Percentiles rank a stretch among this genome's conserved stretches.
Conservation (phyloP, 2,888 invertebrate species). For the Sinelater perroti region DNA sequence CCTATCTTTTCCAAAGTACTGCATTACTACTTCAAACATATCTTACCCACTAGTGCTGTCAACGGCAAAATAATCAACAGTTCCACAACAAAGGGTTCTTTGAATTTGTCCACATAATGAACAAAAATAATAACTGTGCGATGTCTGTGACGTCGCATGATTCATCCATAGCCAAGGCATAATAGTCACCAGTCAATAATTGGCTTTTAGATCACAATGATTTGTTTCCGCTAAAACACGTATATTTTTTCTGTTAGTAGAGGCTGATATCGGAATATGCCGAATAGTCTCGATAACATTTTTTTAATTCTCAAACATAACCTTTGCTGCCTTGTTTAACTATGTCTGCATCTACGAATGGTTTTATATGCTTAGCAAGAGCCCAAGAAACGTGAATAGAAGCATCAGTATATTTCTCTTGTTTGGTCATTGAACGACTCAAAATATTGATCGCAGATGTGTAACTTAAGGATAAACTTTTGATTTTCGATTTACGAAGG, state of each 20-base stretch:
- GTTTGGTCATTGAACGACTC: too few relatives aligned
- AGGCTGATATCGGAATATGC: background rate
- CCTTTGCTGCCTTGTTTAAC: constrained; percentile 28
- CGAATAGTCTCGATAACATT: too few relatives aligned
- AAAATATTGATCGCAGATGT: too few relatives aligned
- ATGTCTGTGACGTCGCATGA: background rate
- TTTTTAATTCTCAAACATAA: constrained; percentile 40
- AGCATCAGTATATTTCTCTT: constrained; percentile 38
- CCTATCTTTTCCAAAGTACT: constrained; percentile 12
- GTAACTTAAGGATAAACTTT: constrained; percentile 34
- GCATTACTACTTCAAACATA: too few relatives aligned
- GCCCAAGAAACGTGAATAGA: constrained; percentile 36
- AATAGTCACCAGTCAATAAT: background rate
- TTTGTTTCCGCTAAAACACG: background rate
- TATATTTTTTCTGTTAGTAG: background rate
- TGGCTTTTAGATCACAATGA: background rate
- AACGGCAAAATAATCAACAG: too few relatives aligned
- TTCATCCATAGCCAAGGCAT: too few relatives aligned
- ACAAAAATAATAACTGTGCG: background rate
- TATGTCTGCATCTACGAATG: constrained; percentile 40
- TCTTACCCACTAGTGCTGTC: background rate
- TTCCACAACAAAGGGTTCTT: background rate
- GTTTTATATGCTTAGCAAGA: constrained; percentile 27
- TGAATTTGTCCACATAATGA: background rate
- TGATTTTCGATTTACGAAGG: constrained; percentile 26